Evolutionary conservation across 1,140 invertebrate genomes (phyloP), one percentile per base, ranked within the genome.

Genomic region (Scylla paramamosain): DNA sequence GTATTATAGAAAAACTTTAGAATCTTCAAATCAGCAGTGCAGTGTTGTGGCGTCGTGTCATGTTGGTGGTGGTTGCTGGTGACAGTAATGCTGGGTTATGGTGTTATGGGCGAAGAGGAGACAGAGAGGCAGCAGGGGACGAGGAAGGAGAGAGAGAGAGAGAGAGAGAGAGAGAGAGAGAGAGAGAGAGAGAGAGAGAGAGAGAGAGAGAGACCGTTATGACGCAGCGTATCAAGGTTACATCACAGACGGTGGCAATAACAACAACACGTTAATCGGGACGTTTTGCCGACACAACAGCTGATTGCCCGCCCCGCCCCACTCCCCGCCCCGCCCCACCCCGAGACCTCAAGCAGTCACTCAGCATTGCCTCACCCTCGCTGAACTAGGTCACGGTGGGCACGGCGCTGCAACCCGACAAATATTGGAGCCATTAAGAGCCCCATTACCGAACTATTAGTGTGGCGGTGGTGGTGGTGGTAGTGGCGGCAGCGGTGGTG

Each of bases 401-500:
- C 67, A 77, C 67, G 25, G n/a, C 25, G 67, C 67, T n/a, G 67
- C 67, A 8, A 7, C 67, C 4, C 67, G 25, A 25, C 25, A 77
- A 77, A 77, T n/a, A 77, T 77, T 77, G 25, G 67, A 77, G 67
- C 67, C 67, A 77, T 77, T 77, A 20, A 7, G 10, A 25, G 25
- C n/a, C 67, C 20, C n/a, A 77, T 77, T 77, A 77, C 67, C 6
- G 67, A 7, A 20, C 67, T 20, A 77, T 77, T 77, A 77, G 67
- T 77, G 67, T 25, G 31, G 29, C 45, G 86, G 31, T 87, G 86
- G 86, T 0, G 28, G 83, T 86, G 83, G 83, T 86, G 83, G 83
- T 86, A 20, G 83, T 86, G 83, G 83, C 25, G 83, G 83, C n/a
- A n/a, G 67, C n/a, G 67, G 67, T 86, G 83, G 83, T 86, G 83